Evolutionary conservation across 2,888 invertebrate species (phyloP).

Genomic region (Apamea crenata): DNA sequence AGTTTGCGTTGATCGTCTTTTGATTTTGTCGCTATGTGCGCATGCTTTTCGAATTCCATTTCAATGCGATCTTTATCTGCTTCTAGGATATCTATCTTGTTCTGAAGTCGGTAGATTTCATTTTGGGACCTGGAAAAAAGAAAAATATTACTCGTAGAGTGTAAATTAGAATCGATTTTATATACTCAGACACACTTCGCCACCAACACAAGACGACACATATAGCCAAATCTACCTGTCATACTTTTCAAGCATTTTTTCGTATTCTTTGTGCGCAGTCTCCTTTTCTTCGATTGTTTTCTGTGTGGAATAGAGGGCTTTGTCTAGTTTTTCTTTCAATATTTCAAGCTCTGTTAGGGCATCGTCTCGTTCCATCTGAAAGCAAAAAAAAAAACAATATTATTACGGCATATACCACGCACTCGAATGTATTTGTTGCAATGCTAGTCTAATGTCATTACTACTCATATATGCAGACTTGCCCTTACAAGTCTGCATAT

Average conservation of each 20-base stretch:
- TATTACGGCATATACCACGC: not conserved
- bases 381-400: constrained; percentile 68
- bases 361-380: constrained; percentile 96
- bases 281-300: constrained; percentile 97
- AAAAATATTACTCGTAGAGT: constrained; percentile 36
- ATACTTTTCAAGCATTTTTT: constrained; percentile 97
- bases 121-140: constrained; percentile 93
- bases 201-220: constrained; percentile 86
- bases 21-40: constrained; percentile 94
- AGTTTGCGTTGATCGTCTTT: constrained; percentile 96
- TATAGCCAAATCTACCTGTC: constrained; percentile 92
- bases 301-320: constrained; percentile 94
- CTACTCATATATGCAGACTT: too few species aligned
- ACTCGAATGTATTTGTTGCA: not conserved
- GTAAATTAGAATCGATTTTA: constrained; percentile 49
- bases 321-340: constrained; percentile 97
- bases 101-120: constrained; percentile 96
- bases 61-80: constrained; percentile 96
- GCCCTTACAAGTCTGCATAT: too few species aligned
- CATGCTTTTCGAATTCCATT: constrained; percentile 96
- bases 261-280: constrained; percentile 96
- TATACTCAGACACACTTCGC: constrained; percentile 67
- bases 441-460: not conserved
- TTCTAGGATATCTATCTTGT: constrained; percentile 96
- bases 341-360: constrained; percentile 96